Evolutionary conservation across 1,140 invertebrate species (phyloP).

Genomic region (Brachionus koreanus): DNA sequence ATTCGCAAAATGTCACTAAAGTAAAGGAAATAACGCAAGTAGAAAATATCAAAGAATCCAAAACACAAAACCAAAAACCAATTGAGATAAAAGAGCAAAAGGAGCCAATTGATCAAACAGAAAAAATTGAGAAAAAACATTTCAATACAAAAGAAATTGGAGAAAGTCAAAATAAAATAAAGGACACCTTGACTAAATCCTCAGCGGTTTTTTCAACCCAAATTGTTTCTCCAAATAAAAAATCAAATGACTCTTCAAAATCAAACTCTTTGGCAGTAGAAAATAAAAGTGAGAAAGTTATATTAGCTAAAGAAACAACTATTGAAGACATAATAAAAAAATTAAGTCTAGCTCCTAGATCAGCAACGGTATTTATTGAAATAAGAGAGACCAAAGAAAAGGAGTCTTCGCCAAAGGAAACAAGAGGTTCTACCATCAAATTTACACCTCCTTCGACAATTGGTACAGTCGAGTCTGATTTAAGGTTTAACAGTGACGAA

Average conservation of each 20-base stretch:
- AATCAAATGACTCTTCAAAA: background rate
- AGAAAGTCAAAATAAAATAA: background rate
- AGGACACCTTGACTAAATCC: background rate
- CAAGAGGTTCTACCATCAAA: background rate
- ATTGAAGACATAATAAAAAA: constrained; percentile 9
- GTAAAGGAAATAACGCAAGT: background rate
- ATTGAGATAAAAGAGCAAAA: background rate
- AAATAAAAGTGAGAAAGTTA: background rate
- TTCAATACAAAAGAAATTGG: background rate
- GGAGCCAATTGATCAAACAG: background rate
- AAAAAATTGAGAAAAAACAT: constrained; percentile 4
- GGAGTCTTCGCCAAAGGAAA: constrained; percentile 23
- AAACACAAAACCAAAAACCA: background rate
- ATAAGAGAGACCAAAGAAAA: background rate
- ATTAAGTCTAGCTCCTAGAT: background rate
- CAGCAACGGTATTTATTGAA: constrained; percentile 18
- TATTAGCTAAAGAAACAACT: background rate
- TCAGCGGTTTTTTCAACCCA: background rate
- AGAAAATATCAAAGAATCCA: background rate
- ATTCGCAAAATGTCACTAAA: background rate
- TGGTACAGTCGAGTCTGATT: background rate
- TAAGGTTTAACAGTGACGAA: background rate
- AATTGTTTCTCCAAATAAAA: background rate
- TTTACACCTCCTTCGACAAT: constrained; percentile 4
- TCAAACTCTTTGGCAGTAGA: background rate